These are phyloP conservation scores for Pantherophis vulpinus DNA, from an alignment of 2,797 vertebrate genomes.

Conservation along the genomic window DNA sequence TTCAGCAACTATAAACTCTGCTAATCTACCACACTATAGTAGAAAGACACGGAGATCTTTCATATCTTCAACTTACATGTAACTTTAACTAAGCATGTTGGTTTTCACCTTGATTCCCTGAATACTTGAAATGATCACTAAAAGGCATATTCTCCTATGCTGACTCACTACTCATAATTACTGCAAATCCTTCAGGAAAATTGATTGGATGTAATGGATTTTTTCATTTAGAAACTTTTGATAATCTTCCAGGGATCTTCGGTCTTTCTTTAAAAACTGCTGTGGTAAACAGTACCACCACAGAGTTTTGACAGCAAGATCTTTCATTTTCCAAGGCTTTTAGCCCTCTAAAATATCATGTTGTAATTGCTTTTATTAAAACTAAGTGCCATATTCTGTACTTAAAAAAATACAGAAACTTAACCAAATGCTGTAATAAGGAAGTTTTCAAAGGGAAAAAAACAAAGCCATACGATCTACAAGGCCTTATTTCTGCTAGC, in stretches of 20 bases:
- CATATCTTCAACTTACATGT: not conserved
- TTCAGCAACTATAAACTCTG: not conserved
- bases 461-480: not conserved
- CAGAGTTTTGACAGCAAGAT: not conserved
- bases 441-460: not conserved
- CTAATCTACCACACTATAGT: not conserved
- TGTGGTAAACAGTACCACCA: not conserved
- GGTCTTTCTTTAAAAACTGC: not conserved
- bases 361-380: not conserved
- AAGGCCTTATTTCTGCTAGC: not conserved
- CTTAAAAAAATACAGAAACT: not conserved
- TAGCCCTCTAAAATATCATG: not conserved
- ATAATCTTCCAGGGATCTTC: not conserved
- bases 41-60: not conserved
- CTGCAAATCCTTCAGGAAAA: not conserved
- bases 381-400: not conserved
- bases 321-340: not conserved
- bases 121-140: not conserved
- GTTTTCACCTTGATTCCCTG: not conserved
- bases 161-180: not conserved
- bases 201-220: not conserved
- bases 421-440: not conserved
- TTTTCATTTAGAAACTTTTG: not conserved
- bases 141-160: not conserved
- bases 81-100: not conserved